phyloP scores from a whole-genome alignment of 2,113 vertebrate genomes.

The Coptodon bakossiorum region DNA sequence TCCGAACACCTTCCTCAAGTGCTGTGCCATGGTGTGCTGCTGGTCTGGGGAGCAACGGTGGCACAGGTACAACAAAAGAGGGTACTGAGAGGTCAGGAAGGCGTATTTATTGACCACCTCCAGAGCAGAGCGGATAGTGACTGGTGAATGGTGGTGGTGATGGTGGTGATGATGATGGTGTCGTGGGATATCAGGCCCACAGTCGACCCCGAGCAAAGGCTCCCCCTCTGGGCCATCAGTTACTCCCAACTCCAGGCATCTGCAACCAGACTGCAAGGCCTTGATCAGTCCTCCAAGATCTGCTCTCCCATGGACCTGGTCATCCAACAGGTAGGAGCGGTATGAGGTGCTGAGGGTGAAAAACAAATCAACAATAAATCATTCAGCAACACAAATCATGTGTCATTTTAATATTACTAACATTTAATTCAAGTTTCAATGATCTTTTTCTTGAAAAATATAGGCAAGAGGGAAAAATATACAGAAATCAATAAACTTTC shows the following conservation, averaged over 20 bases:
- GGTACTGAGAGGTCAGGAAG: slow-evolving; percentile 89
- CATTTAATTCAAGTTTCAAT: background rate
- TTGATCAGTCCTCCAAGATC: slow-evolving; percentile 87
- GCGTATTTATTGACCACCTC: slow-evolving; percentile 91
- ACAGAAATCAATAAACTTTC: background rate
- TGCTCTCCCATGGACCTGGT: slow-evolving; percentile 87
- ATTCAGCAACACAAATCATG: background rate
- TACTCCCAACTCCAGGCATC: slow-evolving; percentile 91
- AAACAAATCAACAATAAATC: background rate
- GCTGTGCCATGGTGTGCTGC: slow-evolving; percentile 85
- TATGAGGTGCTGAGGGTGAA: slow-evolving; percentile 78
- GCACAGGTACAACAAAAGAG: slow-evolving; percentile 88
- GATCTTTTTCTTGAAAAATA: background rate
- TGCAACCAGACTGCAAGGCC: slow-evolving; percentile 86
- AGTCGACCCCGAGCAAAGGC: slow-evolving; percentile 87
- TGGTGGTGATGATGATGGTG: slow-evolving; percentile 69
- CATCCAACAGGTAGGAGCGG: slow-evolving; percentile 91
- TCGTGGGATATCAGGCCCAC: slow-evolving; percentile 64
- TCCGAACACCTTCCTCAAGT: slow-evolving; percentile 85
- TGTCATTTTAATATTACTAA: background rate
- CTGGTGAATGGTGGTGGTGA: slow-evolving; percentile 62
- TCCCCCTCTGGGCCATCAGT: slow-evolving; percentile 90
- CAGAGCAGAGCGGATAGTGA: slow-evolving; percentile 83
- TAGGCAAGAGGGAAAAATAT: background rate
- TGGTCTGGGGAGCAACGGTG: slow-evolving; percentile 87